These are phyloP conservation scores for Spodoptera littoralis DNA, from an alignment of 2,888 invertebrate species.

Conservation along the genomic window DNA sequence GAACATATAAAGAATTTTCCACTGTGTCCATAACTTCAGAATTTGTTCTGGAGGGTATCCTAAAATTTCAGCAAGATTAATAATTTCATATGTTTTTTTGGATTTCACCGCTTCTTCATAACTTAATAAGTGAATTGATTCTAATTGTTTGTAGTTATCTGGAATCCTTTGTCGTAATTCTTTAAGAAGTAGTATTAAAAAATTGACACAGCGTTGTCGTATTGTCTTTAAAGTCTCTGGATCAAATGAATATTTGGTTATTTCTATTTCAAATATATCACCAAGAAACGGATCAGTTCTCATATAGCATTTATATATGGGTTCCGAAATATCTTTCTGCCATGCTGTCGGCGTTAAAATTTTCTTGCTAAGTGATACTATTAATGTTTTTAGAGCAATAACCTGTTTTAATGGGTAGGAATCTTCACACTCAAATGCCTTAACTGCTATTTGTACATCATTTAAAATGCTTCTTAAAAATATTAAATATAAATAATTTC, in stretches of 20 bases:
- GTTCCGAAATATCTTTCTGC: not conserved
- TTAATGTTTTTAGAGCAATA: not conserved
- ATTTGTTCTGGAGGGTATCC: too few species aligned
- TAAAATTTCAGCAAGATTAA: too few species aligned
- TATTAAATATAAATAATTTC: constrained; percentile 36
- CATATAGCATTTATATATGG: not conserved
- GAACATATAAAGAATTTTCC: too few species aligned
- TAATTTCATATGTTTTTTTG: too few species aligned
- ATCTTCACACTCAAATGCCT: constrained; percentile 36
- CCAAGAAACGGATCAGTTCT: not conserved
- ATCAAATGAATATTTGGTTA: not conserved
- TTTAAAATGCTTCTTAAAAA: constrained; percentile 30
- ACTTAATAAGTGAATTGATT: too few species aligned
- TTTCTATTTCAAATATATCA: not conserved
- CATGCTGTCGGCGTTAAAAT: constrained; percentile 1
- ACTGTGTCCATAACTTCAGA: too few species aligned
- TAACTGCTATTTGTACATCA: constrained; percentile 26
- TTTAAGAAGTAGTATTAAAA: too few species aligned
- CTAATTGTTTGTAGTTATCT: too few species aligned
- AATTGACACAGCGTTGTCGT: not conserved
- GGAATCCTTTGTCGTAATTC: too few species aligned
- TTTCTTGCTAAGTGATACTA: not conserved
- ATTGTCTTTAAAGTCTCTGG: not conserved
- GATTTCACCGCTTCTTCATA: too few species aligned
- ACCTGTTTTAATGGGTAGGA: constrained; percentile 27